Percentiles rank a stretch among this genome's conserved stretches.
Evolutionary conservation across 2,888 invertebrate genomes (phyloP).

Genomic region (Proisotoma minuta): DNA sequence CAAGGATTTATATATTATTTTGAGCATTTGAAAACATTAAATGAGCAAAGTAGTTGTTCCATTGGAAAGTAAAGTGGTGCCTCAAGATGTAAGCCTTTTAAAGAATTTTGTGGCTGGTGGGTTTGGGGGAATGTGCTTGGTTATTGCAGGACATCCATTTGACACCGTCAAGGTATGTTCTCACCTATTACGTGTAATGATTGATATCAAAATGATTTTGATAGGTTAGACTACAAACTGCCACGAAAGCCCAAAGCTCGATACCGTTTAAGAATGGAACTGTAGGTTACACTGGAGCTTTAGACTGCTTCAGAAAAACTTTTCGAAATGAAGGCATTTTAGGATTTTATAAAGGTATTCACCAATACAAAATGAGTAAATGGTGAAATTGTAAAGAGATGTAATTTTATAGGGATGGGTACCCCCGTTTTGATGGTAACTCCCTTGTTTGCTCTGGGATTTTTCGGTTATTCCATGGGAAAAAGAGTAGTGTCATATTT

Average conservation of each 20-base stretch:
- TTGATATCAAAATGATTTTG: background rate
- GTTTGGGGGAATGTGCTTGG: constrained; percentile 91
- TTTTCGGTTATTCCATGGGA: constrained; percentile 21
- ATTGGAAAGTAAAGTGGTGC: no score
- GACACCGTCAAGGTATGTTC: constrained; percentile 66
- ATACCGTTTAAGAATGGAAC: background rate
- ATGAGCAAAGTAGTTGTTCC: background rate
- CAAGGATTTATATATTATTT: background rate
- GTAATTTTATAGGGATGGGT: background rate
- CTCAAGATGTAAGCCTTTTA: background rate
- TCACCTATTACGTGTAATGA: background rate
- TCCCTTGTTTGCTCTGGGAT: constrained; percentile 16
- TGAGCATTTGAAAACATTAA: background rate
- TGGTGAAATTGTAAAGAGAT: no score
- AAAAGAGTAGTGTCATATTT: constrained; percentile 2
- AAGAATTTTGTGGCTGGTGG: constrained; percentile 85
- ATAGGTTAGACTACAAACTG: constrained; percentile 17
- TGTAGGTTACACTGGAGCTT: constrained; percentile 4
- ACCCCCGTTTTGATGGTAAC: constrained; percentile 21
- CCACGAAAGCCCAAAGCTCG: background rate
- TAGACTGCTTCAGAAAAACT: constrained; percentile 15
- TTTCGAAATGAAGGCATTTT: constrained; percentile 14
- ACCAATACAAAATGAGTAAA: no score
- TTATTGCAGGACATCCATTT: constrained; percentile 90
- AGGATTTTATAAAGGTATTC: constrained; percentile 18